Percentiles rank a stretch among this genome's conserved stretches.
These are phyloP conservation scores for Sesia apiformis DNA, from an alignment of 2,888 invertebrate genomes.

Conservation along the genomic window DNA sequence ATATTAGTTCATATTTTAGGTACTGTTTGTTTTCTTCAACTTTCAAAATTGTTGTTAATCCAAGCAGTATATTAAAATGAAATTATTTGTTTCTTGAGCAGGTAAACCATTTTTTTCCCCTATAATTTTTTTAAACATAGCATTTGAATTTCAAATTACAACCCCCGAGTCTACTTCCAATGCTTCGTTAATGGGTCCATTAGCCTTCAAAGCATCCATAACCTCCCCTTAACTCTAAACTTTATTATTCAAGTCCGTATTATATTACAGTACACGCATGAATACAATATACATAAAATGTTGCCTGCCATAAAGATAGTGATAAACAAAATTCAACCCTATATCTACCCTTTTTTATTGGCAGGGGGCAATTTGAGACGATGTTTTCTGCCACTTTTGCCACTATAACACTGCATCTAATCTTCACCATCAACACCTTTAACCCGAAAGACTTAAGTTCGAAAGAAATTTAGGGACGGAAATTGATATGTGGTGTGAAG, in stretches of 20 bases:
- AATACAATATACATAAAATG: constrained; percentile 64
- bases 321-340: constrained; percentile 71
- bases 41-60: too few species aligned
- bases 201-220: neutral
- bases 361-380: constrained; percentile 70
- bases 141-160: too few species aligned
- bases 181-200: too few species aligned
- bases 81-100: too few species aligned
- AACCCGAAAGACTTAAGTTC: neutral
- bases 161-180: too few species aligned
- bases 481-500: constrained; percentile 16
- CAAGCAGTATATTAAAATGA: too few species aligned
- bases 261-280: constrained; percentile 38
- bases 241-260: constrained; percentile 48
- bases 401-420: constrained; percentile 13
- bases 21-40: too few species aligned
- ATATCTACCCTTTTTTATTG: constrained; percentile 68
- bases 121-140: too few species aligned
- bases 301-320: constrained; percentile 66
- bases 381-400: constrained; percentile 57
- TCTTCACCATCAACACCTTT: neutral
- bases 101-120: too few species aligned
- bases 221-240: constrained; percentile 44
- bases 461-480: neutral
- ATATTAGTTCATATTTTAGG: too few species aligned